phyloP scores from a whole-genome alignment of 2,113 vertebrate genomes.

The Falcunculus frontatus region DNA sequence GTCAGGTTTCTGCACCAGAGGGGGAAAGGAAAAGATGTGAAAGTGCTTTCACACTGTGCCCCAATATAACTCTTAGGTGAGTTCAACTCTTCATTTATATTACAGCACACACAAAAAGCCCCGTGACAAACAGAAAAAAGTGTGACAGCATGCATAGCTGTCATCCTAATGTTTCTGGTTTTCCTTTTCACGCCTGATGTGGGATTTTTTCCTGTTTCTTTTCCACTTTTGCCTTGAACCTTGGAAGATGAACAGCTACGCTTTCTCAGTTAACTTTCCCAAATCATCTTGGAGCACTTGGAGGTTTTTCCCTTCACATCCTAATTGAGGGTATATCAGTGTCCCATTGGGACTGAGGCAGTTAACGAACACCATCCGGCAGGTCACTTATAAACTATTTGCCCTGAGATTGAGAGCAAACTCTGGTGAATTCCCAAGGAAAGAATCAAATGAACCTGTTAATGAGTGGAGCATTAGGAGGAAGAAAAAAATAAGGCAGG shows the following conservation, averaged over 20 bases:
- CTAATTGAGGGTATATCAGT: conserved; percentile 83
- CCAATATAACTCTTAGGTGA: neutral
- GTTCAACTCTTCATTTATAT: neutral
- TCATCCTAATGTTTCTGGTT: neutral
- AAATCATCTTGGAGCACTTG: conserved; percentile 74
- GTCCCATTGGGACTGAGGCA: conserved; percentile 67
- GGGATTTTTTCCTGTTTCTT: conserved; percentile 12
- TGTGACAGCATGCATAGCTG: neutral
- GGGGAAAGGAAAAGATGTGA: neutral
- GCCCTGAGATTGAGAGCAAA: conserved; percentile 64
- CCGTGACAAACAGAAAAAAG: neutral
- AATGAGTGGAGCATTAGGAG: conserved; percentile 63
- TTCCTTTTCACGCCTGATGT: neutral
- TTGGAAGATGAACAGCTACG: conserved; percentile 76
- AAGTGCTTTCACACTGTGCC: neutral
- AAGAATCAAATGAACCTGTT: conserved; percentile 75
- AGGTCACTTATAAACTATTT: conserved; percentile 66
- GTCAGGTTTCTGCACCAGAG: neutral
- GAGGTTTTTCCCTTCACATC: conserved; percentile 70
- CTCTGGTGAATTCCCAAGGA: conserved; percentile 71
- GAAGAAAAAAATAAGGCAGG: conserved; percentile 9
- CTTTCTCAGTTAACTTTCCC: conserved; percentile 72
- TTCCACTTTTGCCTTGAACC: conserved; percentile 79
- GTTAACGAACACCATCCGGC: conserved; percentile 62
- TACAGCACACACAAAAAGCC: neutral